phyloP scores from a whole-genome alignment of 1,140 invertebrate species.

The Zaprionus davidi region DNA sequence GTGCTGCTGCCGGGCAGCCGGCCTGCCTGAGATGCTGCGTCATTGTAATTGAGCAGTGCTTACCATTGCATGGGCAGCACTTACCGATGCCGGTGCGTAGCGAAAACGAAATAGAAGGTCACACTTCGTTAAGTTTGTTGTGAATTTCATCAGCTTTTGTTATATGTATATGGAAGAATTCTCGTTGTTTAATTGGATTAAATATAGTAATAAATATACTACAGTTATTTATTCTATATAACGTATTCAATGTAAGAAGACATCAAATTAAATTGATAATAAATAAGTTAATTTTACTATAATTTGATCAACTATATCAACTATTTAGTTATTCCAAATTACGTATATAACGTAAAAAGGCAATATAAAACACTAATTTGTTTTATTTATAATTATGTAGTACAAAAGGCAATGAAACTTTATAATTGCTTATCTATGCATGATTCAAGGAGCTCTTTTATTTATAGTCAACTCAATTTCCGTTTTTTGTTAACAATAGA shows the following conservation, averaged over 20 bases:
- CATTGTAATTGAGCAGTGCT: conserved; percentile 4
- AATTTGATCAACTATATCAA: too few species aligned
- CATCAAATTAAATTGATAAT: too few species aligned
- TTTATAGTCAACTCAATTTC: background rate
- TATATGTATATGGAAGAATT: background rate
- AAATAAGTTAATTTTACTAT: too few species aligned
- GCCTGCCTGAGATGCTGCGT: conserved; percentile 1
- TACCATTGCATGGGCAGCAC: conserved; percentile 3
- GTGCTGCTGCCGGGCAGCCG: background rate
- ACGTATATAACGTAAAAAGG: too few species aligned
- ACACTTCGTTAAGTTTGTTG: background rate
- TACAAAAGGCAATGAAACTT: background rate
- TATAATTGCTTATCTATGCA: background rate
- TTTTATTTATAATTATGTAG: too few species aligned
- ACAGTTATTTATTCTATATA: too few species aligned
- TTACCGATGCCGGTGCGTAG: background rate
- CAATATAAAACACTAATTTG: too few species aligned
- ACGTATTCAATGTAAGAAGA: too few species aligned
- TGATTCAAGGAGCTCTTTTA: background rate
- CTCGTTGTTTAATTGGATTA: background rate
- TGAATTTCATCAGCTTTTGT: background rate
- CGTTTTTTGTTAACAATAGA: background rate
- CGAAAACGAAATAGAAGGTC: background rate
- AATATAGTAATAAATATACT: background rate
- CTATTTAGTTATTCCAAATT: too few species aligned